A percentile compares a stretch with the other conserved stretches of the same genome.
Evolutionary conservation across 2,113 vertebrate species (phyloP).

Genomic region (Centropus unirufus): DNA sequence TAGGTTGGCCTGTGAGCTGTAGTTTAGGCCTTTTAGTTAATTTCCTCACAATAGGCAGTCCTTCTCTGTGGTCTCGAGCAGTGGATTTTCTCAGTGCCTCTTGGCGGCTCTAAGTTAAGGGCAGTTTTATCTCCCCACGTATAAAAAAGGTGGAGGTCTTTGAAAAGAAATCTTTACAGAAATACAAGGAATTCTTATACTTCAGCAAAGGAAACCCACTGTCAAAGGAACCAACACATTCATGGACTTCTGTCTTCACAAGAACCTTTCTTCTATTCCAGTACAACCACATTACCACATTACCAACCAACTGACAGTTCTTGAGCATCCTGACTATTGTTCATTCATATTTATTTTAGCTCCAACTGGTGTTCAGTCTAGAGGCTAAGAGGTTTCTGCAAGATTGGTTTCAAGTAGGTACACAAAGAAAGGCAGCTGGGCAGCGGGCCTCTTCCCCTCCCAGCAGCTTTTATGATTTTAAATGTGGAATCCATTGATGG

Average conservation of each 20-base stretch:
- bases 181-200: neutral
- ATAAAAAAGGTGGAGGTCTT: neutral
- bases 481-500: conserved; percentile 34
- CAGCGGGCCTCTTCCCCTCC: conserved; percentile 31
- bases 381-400: conserved; percentile 25
- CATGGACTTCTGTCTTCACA: neutral
- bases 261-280: neutral
- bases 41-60: neutral
- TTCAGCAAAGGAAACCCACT: neutral
- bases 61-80: neutral
- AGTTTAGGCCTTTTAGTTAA: neutral
- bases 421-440: conserved; percentile 21
- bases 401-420: conserved; percentile 33
- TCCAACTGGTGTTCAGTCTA: neutral
- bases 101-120: neutral
- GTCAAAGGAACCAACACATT: neutral
- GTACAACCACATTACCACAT: neutral
- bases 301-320: neutral
- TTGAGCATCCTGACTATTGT: neutral
- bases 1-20: neutral
- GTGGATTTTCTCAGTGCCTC: neutral
- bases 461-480: conserved; percentile 49
- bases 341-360: conserved; percentile 35
- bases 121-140: neutral
- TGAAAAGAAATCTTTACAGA: neutral